phyloP scores from a whole-genome alignment of 2,888 invertebrate species.

The Spialia ferax region DNA sequence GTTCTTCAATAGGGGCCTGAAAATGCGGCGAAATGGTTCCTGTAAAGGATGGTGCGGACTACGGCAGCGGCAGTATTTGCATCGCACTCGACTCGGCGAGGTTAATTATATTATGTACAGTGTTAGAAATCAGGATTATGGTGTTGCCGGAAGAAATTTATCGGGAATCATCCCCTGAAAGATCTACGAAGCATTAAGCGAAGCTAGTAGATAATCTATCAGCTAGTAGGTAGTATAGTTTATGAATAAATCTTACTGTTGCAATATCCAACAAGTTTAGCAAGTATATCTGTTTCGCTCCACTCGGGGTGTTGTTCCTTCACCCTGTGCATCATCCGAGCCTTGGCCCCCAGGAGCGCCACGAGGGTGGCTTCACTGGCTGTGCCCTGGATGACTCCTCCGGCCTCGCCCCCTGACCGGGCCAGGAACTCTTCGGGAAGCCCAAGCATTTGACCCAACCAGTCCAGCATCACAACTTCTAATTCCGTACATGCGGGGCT shows the following conservation, averaged over 20 bases:
- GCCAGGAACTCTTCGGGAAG: slow-evolving; percentile 95
- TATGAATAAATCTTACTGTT: slow-evolving; percentile 90
- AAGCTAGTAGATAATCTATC: no score
- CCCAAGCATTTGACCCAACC: slow-evolving; percentile 97
- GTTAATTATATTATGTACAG: no score
- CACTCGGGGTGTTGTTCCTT: slow-evolving; percentile 91
- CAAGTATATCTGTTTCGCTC: slow-evolving; percentile 90
- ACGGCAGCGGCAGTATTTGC: no score
- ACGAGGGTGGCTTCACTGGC: slow-evolving; percentile 98
- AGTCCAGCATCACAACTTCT: slow-evolving; percentile 98
- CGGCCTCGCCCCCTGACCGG: slow-evolving; percentile 93
- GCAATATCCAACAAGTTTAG: slow-evolving; percentile 94
- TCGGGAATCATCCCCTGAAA: no score
- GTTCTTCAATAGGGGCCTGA: no score
- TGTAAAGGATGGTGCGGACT: no score
- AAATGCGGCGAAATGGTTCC: no score
- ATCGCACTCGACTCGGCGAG: no score
- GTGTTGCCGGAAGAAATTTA: no score
- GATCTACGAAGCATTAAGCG: no score
- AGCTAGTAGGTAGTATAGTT: no score
- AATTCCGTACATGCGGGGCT: slow-evolving; percentile 98
- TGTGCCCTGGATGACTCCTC: slow-evolving; percentile 97
- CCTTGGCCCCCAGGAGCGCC: slow-evolving; percentile 96
- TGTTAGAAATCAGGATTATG: no score
- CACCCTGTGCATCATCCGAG: slow-evolving; percentile 88